Conservation (phyloP, 2,797 vertebrate species). For the Schizopygopsis pylzovi region DNA sequence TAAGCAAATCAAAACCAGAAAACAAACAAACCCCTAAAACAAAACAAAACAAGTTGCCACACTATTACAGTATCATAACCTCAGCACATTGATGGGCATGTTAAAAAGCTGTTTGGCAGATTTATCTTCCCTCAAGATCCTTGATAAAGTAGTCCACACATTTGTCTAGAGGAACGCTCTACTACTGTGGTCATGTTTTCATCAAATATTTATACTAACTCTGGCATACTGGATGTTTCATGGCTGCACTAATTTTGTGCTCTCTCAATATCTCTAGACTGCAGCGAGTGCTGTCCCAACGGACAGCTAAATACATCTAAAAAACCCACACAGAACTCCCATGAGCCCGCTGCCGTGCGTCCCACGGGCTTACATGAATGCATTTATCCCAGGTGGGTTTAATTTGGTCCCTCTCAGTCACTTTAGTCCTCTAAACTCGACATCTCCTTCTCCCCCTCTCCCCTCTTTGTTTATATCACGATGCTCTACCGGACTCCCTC, state of each 20-base stretch:
- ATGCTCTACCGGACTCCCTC: constrained; percentile 11
- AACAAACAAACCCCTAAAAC: neutral
- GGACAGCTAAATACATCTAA: constrained; percentile 22
- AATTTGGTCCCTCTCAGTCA: constrained; percentile 14
- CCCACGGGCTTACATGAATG: constrained; percentile 4
- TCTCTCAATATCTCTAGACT: constrained; percentile 17
- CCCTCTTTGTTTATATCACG: neutral
- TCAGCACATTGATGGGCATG: neutral
- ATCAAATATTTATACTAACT: constrained; percentile 31
- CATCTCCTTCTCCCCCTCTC: constrained; percentile 4
- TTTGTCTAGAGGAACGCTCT: neutral
- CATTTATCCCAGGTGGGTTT: constrained; percentile 2
- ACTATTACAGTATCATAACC: neutral
- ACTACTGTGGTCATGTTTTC: constrained; percentile 28
- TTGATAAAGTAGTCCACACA: constrained; percentile 3
- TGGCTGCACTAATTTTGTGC: constrained; percentile 36
- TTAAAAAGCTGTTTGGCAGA: constrained; percentile 5
- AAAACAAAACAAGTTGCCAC: neutral
- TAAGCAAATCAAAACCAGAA: neutral
- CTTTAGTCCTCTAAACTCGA: constrained; percentile 7
- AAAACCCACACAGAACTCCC: constrained; percentile 23
- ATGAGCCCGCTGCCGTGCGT: neutral
- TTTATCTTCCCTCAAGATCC: constrained; percentile 13
- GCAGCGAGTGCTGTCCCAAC: neutral
- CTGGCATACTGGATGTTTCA: constrained; percentile 10